A percentile compares a stretch with the other conserved stretches of the same genome.
phyloP scores from a whole-genome alignment of 2,888 invertebrate species.

The Cataglyphis cursor region DNA sequence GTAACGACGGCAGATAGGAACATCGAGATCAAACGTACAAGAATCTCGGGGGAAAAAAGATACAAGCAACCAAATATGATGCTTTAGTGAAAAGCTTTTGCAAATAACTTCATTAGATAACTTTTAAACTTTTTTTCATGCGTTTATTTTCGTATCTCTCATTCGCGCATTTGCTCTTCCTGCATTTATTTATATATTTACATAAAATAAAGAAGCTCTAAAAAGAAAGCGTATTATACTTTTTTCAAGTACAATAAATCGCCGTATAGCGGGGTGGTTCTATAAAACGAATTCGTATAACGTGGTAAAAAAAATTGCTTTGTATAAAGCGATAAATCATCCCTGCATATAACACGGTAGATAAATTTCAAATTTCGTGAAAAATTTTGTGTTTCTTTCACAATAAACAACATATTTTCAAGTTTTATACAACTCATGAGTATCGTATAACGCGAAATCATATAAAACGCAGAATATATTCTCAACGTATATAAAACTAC shows the following conservation, averaged over 20 bases:
- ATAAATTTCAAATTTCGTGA: not conserved
- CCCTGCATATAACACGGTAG: not conserved
- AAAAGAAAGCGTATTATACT: not conserved
- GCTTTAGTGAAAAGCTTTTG: not conserved
- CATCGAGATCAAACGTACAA: conserved; percentile 11
- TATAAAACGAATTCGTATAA: conserved; percentile 1
- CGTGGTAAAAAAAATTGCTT: not conserved
- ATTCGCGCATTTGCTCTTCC: not conserved
- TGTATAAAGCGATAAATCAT: not conserved
- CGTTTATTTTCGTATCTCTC: not conserved
- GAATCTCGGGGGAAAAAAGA: not conserved
- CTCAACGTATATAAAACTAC: not conserved
- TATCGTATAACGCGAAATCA: not conserved
- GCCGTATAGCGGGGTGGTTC: not conserved
- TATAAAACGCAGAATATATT: not conserved
- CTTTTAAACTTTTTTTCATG: not conserved
- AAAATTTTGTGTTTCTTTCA: not conserved
- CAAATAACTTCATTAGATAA: not conserved
- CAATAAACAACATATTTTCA: not conserved
- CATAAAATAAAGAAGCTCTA: not conserved
- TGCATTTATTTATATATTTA: not conserved
- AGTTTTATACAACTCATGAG: not conserved
- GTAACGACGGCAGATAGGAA: not conserved
- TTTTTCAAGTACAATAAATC: conserved; percentile 2
- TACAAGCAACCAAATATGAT: not conserved